Evolutionary conservation across 2,113 vertebrate species (phyloP).

Genomic region (Nesogale talazaci): DNA sequence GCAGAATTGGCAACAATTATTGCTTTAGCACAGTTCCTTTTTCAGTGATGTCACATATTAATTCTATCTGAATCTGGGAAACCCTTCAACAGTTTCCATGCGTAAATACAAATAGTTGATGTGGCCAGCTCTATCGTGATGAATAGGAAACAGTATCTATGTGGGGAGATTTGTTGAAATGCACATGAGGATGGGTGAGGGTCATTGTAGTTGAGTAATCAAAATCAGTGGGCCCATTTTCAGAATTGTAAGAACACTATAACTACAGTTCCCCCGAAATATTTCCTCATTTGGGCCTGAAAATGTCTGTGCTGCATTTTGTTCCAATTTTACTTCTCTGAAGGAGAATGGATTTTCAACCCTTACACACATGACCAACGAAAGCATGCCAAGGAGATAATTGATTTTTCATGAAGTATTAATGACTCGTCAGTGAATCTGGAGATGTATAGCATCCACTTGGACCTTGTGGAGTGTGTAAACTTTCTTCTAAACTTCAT

Average conservation of each 20-base stretch:
- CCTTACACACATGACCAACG: background rate
- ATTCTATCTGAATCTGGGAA: background rate
- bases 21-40: background rate
- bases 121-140: background rate
- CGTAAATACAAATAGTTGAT: background rate
- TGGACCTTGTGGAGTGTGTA: background rate
- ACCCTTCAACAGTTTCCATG: background rate
- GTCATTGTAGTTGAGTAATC: slow-evolving; percentile 24
- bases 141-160: background rate
- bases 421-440: background rate
- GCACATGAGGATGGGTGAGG: background rate
- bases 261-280: background rate
- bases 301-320: slow-evolving; percentile 27
- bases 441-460: background rate
- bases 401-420: background rate
- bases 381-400: background rate
- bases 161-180: background rate
- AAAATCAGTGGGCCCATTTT: slow-evolving; percentile 12
- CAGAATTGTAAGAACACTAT: slow-evolving; percentile 7
- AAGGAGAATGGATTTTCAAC: background rate
- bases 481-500: background rate
- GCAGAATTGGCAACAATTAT: too few relatives aligned
- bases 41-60: background rate
- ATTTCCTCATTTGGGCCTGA: slow-evolving; percentile 26
- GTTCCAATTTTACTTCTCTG: slow-evolving; percentile 20